Percentiles rank a stretch among this genome's conserved stretches.
phyloP scores from a whole-genome alignment of 2,797 vertebrate genomes.

The Cossypha polioptera region DNA sequence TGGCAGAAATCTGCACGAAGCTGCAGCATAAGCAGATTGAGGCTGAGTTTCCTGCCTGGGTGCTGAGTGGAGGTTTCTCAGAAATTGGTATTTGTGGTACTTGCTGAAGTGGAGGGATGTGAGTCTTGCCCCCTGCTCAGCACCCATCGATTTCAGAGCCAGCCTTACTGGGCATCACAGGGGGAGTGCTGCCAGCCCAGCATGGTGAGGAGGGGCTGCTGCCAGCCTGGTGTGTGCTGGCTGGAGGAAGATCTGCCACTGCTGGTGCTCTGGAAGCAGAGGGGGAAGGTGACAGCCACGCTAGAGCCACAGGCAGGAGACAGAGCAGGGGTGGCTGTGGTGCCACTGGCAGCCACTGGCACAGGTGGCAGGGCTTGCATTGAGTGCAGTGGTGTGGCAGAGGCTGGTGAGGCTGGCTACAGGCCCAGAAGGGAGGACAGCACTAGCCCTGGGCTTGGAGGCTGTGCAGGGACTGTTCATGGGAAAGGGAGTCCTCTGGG shows the following conservation, averaged over 20 bases:
- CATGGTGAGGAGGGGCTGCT: fast-evolving
- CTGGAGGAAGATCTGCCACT: background rate
- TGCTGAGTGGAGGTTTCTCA: slow-evolving; percentile 1
- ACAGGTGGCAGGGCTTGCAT: background rate
- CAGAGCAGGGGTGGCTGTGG: background rate
- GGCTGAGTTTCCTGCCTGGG: slow-evolving; percentile 34
- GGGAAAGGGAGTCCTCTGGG: background rate
- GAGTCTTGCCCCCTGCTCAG: background rate
- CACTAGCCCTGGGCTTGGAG: background rate
- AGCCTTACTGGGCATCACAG: background rate
- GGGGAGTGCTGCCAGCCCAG: background rate
- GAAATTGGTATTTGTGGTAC: background rate
- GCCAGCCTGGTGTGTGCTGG: fast-evolving
- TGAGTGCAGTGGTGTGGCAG: background rate
- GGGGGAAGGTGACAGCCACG: background rate
- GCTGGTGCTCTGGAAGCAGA: background rate
- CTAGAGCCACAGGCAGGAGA: background rate
- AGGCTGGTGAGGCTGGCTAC: background rate
- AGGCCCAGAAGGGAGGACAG: background rate
- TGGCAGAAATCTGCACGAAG: background rate
- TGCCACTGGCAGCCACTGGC: background rate
- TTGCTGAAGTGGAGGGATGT: background rate
- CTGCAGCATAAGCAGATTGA: slow-evolving; percentile 6
- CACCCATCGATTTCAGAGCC: fast-evolving
- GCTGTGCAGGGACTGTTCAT: background rate